Base-by-base conservation (phyloP, 92 coral and sea anemone species). In the Parazoanthus atlanticus region DNA sequence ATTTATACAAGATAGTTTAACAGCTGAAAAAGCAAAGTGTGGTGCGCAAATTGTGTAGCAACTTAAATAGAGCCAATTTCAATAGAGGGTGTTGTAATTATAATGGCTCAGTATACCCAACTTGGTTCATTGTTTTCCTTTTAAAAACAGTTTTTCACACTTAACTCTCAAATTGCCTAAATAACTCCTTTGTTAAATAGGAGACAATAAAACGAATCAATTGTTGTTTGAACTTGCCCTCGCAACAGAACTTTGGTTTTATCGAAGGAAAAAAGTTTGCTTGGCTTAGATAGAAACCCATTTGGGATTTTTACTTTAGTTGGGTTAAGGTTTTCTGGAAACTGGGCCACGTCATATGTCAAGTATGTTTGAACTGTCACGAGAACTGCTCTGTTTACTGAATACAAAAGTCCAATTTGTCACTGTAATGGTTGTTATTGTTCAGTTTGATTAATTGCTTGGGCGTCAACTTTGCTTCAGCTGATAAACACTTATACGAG, bases 381-480 rank as follows among this genome's bases (percentile, higher is more conserved):
- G 23, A 71, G 78, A 49, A 71, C 32, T 9, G 28, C 21, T 46
- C 78, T 70, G 25, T 84, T 84, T 70, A 6, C 23, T 49, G 21
- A 66, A n/a, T 29, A 66, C 86, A 83, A 83, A 82, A 67, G 77
- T 41, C 49, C 64, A 43, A 71, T 38, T 84, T 84, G 61, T 38
- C 87, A 69, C 26, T 84, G 19, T 41, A 46, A 46, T 70, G 30
- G 78, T 46, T 79, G 17, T 84, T 19, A 69, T 41, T 41, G 65
- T 70, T 70, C 70, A 36, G 77, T 31, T 84, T 46, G 87, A 70
- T 84, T 19, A 54, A 70, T 69, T 32, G 19, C 13, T 29, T 67
- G 78, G 87, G 87, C 87, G 87, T 84, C 77, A 28, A 11, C 40
- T 46, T 41, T 30, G 87, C n/a, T 70, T 84, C 79, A 71, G 87